These are phyloP conservation scores for Zenarchopterus dispar DNA, from an alignment of 2,797 vertebrate genomes.

Conservation along the genomic window DNA sequence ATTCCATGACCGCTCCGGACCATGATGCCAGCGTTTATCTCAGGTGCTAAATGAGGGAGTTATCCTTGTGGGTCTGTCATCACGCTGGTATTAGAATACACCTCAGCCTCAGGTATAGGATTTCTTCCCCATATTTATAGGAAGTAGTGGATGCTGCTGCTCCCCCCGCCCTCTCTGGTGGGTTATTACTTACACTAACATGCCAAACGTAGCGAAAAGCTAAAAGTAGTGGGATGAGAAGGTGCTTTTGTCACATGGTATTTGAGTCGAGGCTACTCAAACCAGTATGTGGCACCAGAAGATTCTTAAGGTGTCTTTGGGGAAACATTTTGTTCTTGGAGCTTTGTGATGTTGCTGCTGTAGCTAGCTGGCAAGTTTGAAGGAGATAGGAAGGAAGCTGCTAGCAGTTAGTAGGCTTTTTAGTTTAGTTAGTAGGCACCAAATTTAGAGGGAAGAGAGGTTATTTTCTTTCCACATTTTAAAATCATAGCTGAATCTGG, in stretches of 20 bases:
- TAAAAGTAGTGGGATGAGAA: constrained; percentile 70
- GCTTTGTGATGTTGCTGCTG: background rate
- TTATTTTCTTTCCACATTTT: too few relatives aligned
- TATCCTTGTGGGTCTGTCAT: constrained; percentile 62
- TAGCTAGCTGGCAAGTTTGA: too few relatives aligned
- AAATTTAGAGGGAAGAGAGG: too few relatives aligned
- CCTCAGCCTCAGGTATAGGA: constrained; percentile 57
- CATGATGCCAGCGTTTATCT: constrained; percentile 54
- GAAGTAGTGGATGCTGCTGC: constrained; percentile 33
- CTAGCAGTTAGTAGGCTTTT: too few relatives aligned
- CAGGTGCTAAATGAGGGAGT: constrained; percentile 56
- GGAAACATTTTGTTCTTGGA: background rate
- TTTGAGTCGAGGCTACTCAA: constrained; percentile 18
- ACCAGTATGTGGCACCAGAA: background rate
- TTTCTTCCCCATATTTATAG: constrained; percentile 71
- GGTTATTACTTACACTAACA: constrained; percentile 55
- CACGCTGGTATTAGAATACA: constrained; percentile 24
- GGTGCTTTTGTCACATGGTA: constrained; percentile 63
- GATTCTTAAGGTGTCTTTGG: background rate
- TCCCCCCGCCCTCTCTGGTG: background rate
- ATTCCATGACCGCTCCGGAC: constrained; percentile 41
- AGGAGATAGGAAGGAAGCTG: too few relatives aligned
- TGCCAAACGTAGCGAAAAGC: constrained; percentile 67
- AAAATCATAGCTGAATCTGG: too few relatives aligned
- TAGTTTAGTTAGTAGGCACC: too few relatives aligned